Evolutionary conservation across 2,888 invertebrate species (phyloP).

Genomic region (Conomelus anceps): DNA sequence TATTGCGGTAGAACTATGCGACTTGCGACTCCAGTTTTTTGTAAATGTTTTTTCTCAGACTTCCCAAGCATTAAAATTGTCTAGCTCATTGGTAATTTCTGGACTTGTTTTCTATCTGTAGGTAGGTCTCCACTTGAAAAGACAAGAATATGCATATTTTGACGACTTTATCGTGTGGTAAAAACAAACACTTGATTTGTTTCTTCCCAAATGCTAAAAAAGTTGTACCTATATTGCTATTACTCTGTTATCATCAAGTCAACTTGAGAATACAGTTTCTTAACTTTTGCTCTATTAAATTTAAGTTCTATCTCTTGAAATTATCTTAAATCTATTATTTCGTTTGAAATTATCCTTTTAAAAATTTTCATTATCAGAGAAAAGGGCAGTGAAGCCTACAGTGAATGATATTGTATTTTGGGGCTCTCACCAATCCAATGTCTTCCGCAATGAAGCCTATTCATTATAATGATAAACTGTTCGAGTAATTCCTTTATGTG

Average conservation of each 20-base stretch:
- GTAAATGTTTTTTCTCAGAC: not conserved
- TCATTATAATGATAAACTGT: too few species aligned
- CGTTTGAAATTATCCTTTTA: not conserved
- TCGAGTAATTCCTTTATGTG: too few species aligned
- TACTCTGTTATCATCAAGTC: not conserved
- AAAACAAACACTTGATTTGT: not conserved
- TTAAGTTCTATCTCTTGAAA: not conserved
- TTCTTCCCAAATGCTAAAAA: not conserved
- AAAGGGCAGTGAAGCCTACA: too few species aligned
- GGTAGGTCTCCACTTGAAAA: not conserved
- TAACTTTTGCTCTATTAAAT: not conserved
- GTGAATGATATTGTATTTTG: too few species aligned
- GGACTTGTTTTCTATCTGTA: not conserved
- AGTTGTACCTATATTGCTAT: not conserved
- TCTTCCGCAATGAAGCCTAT: too few species aligned
- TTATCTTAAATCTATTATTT: not conserved
- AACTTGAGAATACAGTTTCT: not conserved
- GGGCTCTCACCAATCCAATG: too few species aligned
- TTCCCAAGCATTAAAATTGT: not conserved
- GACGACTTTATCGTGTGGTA: not conserved
- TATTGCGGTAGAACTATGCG: not conserved
- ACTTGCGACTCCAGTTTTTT: not conserved
- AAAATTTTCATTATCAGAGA: too few species aligned
- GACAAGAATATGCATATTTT: not conserved
- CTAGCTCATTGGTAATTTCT: not conserved